A percentile compares a stretch with the other conserved stretches of the same genome.
These are phyloP conservation scores for Hipposideros armiger DNA, from an alignment of 2,113 vertebrate genomes.

Conservation along the genomic window DNA sequence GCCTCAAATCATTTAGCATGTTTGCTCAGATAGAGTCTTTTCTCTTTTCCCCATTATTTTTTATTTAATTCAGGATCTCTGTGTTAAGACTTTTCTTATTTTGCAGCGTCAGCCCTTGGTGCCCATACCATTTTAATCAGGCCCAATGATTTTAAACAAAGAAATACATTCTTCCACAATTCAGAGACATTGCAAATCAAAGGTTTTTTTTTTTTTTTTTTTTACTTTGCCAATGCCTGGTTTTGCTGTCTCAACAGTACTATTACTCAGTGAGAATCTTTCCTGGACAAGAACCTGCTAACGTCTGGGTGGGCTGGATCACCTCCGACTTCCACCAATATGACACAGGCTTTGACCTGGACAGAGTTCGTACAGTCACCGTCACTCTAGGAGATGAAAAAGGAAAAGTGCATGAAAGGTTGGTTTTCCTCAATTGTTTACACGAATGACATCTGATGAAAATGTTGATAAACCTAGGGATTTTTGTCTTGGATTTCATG, in stretches of 20 bases:
- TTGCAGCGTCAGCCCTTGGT: background rate
- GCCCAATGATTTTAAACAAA: background rate
- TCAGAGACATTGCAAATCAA: background rate
- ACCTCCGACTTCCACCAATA: conserved; percentile 98
- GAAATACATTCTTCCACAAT: background rate
- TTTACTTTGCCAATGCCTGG: background rate
- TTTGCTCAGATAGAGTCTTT: background rate
- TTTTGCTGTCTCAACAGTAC: conserved; percentile 88
- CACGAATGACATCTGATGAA: background rate
- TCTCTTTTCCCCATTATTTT: background rate
- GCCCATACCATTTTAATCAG: background rate
- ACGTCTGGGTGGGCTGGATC: conserved; percentile 98
- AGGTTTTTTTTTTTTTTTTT: background rate
- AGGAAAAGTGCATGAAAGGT: conserved; percentile 99
- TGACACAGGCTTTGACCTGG: conserved; percentile 94
- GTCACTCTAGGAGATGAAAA: conserved; percentile 98
- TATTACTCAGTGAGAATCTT: conserved; percentile 98
- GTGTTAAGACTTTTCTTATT: background rate
- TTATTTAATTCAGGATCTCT: background rate
- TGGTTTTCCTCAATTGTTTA: conserved; percentile 77
- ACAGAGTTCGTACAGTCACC: conserved; percentile 95
- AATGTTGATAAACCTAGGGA: background rate
- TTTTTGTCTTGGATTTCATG: background rate
- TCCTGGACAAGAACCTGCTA: conserved; percentile 96
- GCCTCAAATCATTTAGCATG: background rate